Evolutionary conservation across 2,113 vertebrate species (phyloP).

Genomic region (Saccopteryx leptura): DNA sequence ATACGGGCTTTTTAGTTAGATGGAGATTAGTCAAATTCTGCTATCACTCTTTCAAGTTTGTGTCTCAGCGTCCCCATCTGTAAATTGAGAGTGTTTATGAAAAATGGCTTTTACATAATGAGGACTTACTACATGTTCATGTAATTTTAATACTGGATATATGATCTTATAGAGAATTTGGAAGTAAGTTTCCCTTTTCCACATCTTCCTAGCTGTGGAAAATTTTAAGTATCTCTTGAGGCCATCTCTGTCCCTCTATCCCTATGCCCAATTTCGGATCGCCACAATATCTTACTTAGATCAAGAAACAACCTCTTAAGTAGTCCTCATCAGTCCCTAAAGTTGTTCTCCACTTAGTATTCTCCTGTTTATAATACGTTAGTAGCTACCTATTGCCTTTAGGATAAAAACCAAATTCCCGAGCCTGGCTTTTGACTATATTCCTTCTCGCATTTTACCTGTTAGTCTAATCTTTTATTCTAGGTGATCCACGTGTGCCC

Average conservation of each 20-base stretch:
- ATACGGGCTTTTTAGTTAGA: not conserved
- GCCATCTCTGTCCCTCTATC: not conserved
- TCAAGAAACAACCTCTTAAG: not conserved
- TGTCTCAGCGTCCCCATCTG: not conserved
- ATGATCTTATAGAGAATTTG: not conserved
- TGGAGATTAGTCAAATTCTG: not conserved
- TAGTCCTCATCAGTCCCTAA: not conserved
- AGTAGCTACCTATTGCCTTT: not conserved
- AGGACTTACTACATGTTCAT: not conserved
- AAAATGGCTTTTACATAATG: slow-evolving; percentile 27
- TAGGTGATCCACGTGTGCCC: not conserved
- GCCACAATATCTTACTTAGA: not conserved
- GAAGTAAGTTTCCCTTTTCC: not conserved
- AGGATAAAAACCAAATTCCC: not conserved
- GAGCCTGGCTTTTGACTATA: not conserved
- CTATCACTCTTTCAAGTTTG: not conserved
- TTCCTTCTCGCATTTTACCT: not conserved
- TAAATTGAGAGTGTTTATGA: not conserved
- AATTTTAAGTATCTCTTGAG: not conserved
- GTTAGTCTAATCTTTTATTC: not conserved
- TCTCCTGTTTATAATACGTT: not conserved
- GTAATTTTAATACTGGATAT: not conserved
- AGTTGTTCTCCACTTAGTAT: not conserved
- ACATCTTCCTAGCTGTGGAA: not conserved
- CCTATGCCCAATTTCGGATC: not conserved